Conservation (phyloP, 2,888 invertebrate genomes). For the Rhodophaea formosa region DNA sequence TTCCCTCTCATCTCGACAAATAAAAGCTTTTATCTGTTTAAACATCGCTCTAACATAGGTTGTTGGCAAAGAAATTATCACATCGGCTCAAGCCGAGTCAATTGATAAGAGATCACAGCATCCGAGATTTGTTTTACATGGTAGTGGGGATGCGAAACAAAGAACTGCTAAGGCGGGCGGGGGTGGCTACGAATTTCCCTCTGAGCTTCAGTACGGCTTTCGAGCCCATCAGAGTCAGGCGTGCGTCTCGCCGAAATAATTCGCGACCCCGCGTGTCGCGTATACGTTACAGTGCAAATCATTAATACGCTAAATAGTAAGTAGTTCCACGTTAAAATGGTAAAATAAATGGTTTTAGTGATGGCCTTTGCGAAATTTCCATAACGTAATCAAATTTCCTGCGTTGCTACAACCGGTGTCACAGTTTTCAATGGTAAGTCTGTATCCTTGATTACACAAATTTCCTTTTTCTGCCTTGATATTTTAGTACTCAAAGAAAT, state of each 20-base stretch:
- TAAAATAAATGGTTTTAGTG: background rate
- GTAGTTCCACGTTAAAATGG: background rate
- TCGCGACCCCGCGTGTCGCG: conserved; percentile 32
- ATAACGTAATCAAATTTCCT: background rate
- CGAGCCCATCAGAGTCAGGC: conserved; percentile 52
- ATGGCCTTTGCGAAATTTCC: conserved; percentile 28
- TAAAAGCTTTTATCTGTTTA: background rate
- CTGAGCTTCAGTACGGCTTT: conserved; percentile 59
- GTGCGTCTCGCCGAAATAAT: conserved; percentile 29
- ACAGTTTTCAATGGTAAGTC: conserved; percentile 46
- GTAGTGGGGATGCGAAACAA: conserved; percentile 72
- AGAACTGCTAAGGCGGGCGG: conserved; percentile 72
- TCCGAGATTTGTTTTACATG: conserved; percentile 67
- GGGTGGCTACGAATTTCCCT: conserved; percentile 30
- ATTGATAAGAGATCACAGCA: conserved; percentile 64
- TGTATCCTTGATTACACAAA: background rate
- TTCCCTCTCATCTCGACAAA: too few relatives aligned
- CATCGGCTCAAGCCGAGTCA: conserved; percentile 38
- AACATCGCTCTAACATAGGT: background rate
- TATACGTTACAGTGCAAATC: conserved; percentile 26
- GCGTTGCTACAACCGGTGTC: conserved; percentile 33
- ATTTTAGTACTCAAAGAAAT: too few relatives aligned
- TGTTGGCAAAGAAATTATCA: conserved; percentile 26
- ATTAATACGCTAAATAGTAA: background rate
- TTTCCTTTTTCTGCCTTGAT: too few relatives aligned